Evolutionary conservation across 2,888 invertebrate species (phyloP).

Genomic region (Acanthosepion esculentum): DNA sequence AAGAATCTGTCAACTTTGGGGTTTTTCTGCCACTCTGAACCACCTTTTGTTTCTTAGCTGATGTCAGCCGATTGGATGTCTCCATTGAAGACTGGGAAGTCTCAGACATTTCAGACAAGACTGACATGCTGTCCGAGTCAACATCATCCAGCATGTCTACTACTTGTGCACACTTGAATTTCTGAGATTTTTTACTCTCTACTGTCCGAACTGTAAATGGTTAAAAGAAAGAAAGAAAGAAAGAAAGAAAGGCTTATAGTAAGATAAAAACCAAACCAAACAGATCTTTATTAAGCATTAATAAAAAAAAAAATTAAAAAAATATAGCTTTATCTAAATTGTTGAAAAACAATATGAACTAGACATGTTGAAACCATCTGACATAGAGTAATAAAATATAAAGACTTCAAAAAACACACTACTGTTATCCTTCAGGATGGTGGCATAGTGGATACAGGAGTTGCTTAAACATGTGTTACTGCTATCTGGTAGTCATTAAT

Average conservation of each 20-base stretch:
- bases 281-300: background rate
- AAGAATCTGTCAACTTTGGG: too few species aligned
- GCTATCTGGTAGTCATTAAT: too few species aligned
- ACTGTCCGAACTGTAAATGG: background rate
- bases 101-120: background rate
- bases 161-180: slow-evolving; percentile 41
- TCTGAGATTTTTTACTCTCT: background rate
- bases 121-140: background rate
- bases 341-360: too few species aligned
- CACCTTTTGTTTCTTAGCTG: background rate
- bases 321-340: too few species aligned
- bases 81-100: slow-evolving; percentile 36
- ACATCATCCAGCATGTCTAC: slow-evolving; percentile 47
- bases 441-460: too few species aligned
- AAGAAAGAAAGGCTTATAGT: background rate
- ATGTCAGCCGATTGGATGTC: background rate
- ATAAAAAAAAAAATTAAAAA: too few species aligned
- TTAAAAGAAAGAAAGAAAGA: background rate
- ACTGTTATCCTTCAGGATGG: too few species aligned
- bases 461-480: too few species aligned
- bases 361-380: too few species aligned
- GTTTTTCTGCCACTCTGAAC: background rate
- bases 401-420: too few species aligned
- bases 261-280: background rate
- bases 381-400: too few species aligned